Conservation (phyloP, 2,888 invertebrate species). For the Podotricha telesiphe region DNA sequence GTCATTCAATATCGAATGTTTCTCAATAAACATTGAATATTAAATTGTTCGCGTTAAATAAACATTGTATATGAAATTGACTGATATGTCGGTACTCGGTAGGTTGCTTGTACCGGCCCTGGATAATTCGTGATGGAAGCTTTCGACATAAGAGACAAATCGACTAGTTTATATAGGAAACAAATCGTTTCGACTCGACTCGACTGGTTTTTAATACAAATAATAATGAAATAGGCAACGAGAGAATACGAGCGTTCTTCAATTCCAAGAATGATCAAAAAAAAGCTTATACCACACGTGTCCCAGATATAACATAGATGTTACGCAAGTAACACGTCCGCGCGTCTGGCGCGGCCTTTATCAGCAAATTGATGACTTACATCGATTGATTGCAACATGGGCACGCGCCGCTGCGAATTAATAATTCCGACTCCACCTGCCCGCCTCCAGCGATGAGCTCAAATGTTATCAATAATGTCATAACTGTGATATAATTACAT, state of each 20-base stretch:
- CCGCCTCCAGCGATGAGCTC: conserved; percentile 28
- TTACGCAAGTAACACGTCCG: conserved; percentile 40
- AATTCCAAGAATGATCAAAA: conserved; percentile 1
- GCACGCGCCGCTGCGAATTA: conserved; percentile 40
- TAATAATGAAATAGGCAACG: not conserved
- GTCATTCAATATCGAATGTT: not conserved
- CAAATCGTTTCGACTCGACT: no score
- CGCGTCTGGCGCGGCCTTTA: conserved; percentile 37
- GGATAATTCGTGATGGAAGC: not conserved
- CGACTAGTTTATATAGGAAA: not conserved
- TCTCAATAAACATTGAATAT: not conserved
- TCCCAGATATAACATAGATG: conserved; percentile 37
- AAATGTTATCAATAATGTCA: conserved; percentile 29
- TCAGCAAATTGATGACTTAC: conserved; percentile 41
- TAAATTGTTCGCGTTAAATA: no score
- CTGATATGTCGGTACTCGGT: not conserved
- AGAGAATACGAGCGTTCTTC: conserved; percentile 4
- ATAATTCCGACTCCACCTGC: conserved; percentile 35
- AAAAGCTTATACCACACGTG: conserved; percentile 34
- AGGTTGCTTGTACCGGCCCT: no score
- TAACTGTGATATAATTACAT: conserved; percentile 12
- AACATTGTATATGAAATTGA: no score
- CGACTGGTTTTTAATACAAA: not conserved
- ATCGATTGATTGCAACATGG: conserved; percentile 40
- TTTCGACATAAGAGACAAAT: not conserved